Percentiles rank a stretch among this genome's conserved stretches.
Conservation (phyloP, 2,888 invertebrate genomes). For the Melanostoma scalare region DNA sequence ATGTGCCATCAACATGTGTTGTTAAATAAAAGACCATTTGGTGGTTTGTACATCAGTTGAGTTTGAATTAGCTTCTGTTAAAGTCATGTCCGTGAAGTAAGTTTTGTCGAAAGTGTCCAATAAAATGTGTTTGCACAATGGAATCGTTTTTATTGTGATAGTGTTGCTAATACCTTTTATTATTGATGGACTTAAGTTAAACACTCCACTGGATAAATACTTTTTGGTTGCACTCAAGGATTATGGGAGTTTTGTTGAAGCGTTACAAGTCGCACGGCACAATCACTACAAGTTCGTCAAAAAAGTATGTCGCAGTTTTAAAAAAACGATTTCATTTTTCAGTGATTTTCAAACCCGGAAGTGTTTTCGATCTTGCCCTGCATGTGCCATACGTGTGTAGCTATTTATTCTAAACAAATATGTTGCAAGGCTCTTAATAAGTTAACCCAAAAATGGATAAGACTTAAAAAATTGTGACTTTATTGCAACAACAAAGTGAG, state of each 20-base stretch:
- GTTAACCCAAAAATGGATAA: too few relatives aligned
- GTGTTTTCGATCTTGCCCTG: not conserved
- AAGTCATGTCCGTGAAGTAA: constrained; percentile 14
- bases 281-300: constrained; percentile 66
- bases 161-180: constrained; percentile 17
- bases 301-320: constrained; percentile 39
- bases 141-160: constrained; percentile 23
- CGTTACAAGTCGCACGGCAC: constrained; percentile 49
- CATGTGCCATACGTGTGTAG: too few relatives aligned
- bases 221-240: constrained; percentile 63
- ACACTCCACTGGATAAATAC: constrained; percentile 56
- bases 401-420: too few relatives aligned
- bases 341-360: not conserved
- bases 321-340: not conserved
- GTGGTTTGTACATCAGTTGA: constrained; percentile 44
- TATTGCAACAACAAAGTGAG: too few relatives aligned
- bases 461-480: too few relatives aligned
- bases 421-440: too few relatives aligned
- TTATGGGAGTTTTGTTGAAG: constrained; percentile 61
- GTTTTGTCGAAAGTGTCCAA: not conserved
- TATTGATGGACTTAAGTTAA: constrained; percentile 41
- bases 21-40: constrained; percentile 28
- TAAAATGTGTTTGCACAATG: constrained; percentile 53
- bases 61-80: constrained; percentile 35
- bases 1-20: constrained; percentile 10